Base-by-base conservation (phyloP, 2,888 invertebrate species). In the Rhagophthalmus giganteus region DNA sequence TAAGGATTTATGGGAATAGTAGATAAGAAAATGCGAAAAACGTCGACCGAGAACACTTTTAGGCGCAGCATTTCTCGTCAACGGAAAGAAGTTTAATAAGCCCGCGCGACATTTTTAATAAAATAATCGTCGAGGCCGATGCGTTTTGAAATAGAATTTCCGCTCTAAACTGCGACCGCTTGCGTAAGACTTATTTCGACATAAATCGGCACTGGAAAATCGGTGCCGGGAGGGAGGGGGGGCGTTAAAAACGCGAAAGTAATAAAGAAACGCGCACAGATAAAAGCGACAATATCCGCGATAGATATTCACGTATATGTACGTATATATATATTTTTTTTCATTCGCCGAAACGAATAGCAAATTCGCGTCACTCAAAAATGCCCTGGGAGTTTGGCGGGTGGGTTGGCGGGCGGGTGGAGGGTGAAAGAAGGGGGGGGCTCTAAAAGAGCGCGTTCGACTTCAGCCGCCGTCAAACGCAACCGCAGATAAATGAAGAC, bases 401-500 rank as follows among this genome's bases (percentile, higher is more conserved):
- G n/a, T n/a, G n/a, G n/a, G n/a, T n/a, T n/a, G n/a, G n/a, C n/a
- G n/a, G n/a, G n/a, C n/a, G n/a, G n/a, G n/a, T n/a, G n/a, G n/a
- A n/a, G n/a, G n/a, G n/a, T n/a, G n/a, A n/a, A n/a, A n/a, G n/a
- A n/a, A n/a, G n/a, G n/a, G n/a, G 28, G 34, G 34, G 12, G 34
- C 12, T 5, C 13, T 25, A 31, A 41, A 44, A 44, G 38, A 52
- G 40, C 30, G 25, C 52, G 40, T 47, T 46, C 39, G 37, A 46
- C 46, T 52, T 52, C 35, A 46, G 47, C 33, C 35, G 41, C 35
- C 47, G 42, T 53, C 53, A 53, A 48, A 53, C 38, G 32, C 61
- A 58, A 60, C 60, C 60, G 59, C 62, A 64, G 62, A 64, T 62
- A 65, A 65, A 65, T 64, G 64, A 63, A 64, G 65, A 65, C 64